Percentiles rank a stretch among this genome's conserved stretches.
Conservation (phyloP, 2,888 invertebrate species). For the Cryptops parisi region DNA sequence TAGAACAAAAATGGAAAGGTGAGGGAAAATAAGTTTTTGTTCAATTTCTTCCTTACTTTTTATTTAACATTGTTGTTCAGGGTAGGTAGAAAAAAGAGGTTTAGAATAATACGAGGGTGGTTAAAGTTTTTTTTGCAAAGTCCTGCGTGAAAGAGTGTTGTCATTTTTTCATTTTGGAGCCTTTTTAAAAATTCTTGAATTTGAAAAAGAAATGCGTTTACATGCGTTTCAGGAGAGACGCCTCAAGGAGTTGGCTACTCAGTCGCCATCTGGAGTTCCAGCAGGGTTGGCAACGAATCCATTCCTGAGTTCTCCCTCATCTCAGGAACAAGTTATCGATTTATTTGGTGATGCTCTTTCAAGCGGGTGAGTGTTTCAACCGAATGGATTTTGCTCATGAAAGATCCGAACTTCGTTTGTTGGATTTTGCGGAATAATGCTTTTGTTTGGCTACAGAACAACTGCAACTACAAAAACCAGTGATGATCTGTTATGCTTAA, state of each 20-base stretch:
- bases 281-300: slow-evolving; percentile 53
- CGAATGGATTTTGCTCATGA: no score
- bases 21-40: no score
- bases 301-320: slow-evolving; percentile 58
- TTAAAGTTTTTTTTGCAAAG: no score
- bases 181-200: not conserved
- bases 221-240: slow-evolving; percentile 19
- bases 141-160: no score
- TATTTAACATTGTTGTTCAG: no score
- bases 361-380: no score
- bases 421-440: not conserved
- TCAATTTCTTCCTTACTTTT: no score
- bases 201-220: not conserved
- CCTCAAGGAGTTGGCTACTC: slow-evolving; percentile 37
- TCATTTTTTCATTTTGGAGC: not conserved
- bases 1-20: no score
- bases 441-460: no score
- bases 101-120: no score
- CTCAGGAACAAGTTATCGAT: slow-evolving; percentile 16
- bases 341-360: slow-evolving; percentile 21
- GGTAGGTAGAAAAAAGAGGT: no score
- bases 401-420: not conserved
- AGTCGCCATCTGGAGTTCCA: slow-evolving; percentile 20
- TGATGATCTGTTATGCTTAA: slow-evolving; percentile 68
- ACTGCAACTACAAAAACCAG: slow-evolving; percentile 48